Base-by-base conservation (phyloP, 2,113 vertebrate genomes). In the Rhagologus leucostigma region DNA sequence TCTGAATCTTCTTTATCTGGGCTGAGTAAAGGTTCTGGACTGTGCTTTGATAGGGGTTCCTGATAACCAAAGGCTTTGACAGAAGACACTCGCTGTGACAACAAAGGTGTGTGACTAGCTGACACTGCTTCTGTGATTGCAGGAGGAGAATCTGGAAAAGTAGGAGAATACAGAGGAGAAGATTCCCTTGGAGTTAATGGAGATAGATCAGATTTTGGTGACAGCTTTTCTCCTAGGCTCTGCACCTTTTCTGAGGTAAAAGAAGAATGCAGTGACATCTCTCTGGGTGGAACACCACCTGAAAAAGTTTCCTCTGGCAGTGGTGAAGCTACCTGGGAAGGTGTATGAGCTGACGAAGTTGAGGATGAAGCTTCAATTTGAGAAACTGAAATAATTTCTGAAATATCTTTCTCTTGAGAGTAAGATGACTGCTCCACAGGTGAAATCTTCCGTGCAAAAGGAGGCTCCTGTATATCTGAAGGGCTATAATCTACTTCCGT, bases 401-500 rank as follows among this genome's bases (percentile, higher is more conserved):
- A 97, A 93, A 98, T 98, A 92, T 99, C 98, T 21, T 96, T 98
- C 32, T 99, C 99, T 85, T 99, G 98, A 92, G 98, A 98, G 87
- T 96, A 98, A 85, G 98, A 98, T 3, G 97, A 93, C 64, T 98
- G 99, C 46, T 99, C 98, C n/a, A 91, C 84, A 21, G 98, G 96
- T 33, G 96, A 98, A 63, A 95, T 94, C 60, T 98, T 98, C 83
- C n/a, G 95, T 65, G 96, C 94, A 94, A 98, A 97, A 95, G 67
- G 97, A 57, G 98, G 81, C 62, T 99, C 98, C 50, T 97, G 96
- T 89, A 96, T 97, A 62, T 99, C 98, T 59, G 98, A 98, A 82
- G 99, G 99, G 69, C 99, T 99, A 52, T 98, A 99, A 93, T 99
- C 99, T 39, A 99, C 98, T 97, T 99, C 99, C 6, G 99, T 99